Percentiles rank a stretch among this genome's conserved stretches.
Evolutionary conservation across 2,888 invertebrate genomes (phyloP).

Genomic region (Boloria selene): DNA sequence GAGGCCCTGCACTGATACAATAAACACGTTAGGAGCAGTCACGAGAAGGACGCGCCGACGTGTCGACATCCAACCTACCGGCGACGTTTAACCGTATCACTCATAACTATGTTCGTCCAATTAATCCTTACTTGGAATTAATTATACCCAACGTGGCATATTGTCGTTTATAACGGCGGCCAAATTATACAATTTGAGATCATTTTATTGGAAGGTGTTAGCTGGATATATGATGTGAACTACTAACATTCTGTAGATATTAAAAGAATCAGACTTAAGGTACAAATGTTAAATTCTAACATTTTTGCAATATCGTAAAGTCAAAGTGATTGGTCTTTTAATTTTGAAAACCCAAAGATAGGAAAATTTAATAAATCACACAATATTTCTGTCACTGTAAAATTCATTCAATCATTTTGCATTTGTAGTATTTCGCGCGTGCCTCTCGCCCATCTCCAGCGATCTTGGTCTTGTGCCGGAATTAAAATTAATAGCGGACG

Average conservation of each 20-base stretch:
- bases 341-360: too few species aligned
- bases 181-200: conserved; percentile 8
- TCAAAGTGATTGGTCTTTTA: too few species aligned
- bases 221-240: not conserved
- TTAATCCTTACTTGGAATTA: conserved; percentile 62
- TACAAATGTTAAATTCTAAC: too few species aligned
- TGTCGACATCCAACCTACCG: conserved; percentile 47
- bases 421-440: conserved; percentile 61
- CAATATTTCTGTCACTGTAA: conserved; percentile 21
- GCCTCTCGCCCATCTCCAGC: conserved; percentile 68
- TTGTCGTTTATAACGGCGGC: not conserved
- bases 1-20: conserved; percentile 80
- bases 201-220: conserved; percentile 6
- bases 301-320: too few species aligned
- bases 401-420: conserved; percentile 45
- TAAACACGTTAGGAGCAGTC: conserved; percentile 66
- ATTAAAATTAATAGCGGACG: conserved; percentile 80
- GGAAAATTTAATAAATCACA: not conserved
- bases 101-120: conserved; percentile 65
- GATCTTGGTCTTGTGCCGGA: conserved; percentile 74
- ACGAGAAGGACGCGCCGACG: conserved; percentile 22
- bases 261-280: not conserved
- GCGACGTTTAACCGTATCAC: conserved; percentile 63
- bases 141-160: conserved; percentile 35
- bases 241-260: not conserved